These are phyloP conservation scores for Gracilinanus agilis DNA, from an alignment of 2,113 vertebrate species.

Conservation along the genomic window DNA sequence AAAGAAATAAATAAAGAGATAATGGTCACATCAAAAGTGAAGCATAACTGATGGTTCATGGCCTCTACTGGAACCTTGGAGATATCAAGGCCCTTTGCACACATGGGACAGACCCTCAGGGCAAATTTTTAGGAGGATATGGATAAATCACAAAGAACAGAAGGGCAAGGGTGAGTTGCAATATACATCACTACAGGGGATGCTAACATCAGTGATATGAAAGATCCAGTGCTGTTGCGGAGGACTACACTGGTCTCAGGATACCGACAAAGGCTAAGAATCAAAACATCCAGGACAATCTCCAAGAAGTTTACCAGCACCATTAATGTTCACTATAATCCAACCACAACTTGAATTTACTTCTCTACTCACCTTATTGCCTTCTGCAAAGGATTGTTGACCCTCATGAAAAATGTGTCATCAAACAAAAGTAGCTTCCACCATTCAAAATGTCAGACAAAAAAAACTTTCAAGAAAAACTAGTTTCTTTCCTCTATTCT, in stretches of 20 bases:
- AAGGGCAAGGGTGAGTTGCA: neutral
- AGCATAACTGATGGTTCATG: neutral
- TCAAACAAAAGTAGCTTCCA: neutral
- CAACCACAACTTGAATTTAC: neutral
- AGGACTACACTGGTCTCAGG: neutral
- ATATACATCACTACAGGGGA: neutral
- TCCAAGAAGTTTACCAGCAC: neutral
- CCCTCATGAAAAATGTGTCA: neutral
- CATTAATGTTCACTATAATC: neutral
- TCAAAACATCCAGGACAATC: neutral
- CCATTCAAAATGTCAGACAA: neutral
- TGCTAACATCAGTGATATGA: neutral
- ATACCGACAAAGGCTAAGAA: neutral
- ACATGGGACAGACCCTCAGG: neutral
- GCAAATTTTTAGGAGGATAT: neutral
- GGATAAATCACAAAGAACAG: neutral
- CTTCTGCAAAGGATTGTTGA: neutral
- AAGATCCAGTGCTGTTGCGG: neutral
- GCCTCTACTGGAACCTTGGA: neutral
- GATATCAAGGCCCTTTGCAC: neutral
- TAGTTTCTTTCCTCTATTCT: neutral
- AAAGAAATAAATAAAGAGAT: neutral
- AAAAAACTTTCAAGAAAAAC: neutral
- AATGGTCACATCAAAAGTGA: neutral
- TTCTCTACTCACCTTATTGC: neutral